These are phyloP conservation scores for Coptotermes formosanus DNA, from an alignment of 1,140 invertebrate genomes.

Conservation along the genomic window DNA sequence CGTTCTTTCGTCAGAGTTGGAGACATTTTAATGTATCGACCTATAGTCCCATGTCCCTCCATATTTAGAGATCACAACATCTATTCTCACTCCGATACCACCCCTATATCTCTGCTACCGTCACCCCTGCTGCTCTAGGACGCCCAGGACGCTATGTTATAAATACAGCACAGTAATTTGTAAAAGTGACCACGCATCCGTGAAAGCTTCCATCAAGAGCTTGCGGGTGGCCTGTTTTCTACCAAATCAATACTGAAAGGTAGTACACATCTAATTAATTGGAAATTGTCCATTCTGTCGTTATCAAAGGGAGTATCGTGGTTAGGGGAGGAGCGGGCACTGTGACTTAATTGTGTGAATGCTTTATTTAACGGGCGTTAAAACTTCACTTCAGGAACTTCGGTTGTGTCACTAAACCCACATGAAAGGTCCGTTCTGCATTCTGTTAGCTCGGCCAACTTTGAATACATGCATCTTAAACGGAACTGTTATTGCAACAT, in stretches of 20 bases:
- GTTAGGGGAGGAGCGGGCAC: background rate
- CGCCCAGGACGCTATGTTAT: background rate
- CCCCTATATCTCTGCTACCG: too few species aligned
- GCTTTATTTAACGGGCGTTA: background rate
- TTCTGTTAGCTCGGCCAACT: too few species aligned
- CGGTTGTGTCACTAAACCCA: background rate
- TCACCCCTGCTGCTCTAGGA: too few species aligned
- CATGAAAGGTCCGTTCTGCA: background rate
- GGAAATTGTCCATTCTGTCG: slow-evolving; percentile 10
- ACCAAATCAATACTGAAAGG: background rate
- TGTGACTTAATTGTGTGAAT: background rate
- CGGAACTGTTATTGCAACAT: too few species aligned
- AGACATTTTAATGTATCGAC: too few species aligned
- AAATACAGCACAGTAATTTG: background rate
- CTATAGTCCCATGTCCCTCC: too few species aligned
- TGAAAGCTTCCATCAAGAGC: background rate
- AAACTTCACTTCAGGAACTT: background rate
- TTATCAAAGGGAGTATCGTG: background rate
- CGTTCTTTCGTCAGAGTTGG: too few species aligned
- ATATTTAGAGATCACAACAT: too few species aligned
- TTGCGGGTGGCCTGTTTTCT: background rate
- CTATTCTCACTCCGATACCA: too few species aligned
- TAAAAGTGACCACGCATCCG: background rate
- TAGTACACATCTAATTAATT: slow-evolving; percentile 7
- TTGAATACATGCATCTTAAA: too few species aligned